Evolutionary conservation across 2,888 invertebrate species (phyloP).

Genomic region (Tenthredo notha): DNA sequence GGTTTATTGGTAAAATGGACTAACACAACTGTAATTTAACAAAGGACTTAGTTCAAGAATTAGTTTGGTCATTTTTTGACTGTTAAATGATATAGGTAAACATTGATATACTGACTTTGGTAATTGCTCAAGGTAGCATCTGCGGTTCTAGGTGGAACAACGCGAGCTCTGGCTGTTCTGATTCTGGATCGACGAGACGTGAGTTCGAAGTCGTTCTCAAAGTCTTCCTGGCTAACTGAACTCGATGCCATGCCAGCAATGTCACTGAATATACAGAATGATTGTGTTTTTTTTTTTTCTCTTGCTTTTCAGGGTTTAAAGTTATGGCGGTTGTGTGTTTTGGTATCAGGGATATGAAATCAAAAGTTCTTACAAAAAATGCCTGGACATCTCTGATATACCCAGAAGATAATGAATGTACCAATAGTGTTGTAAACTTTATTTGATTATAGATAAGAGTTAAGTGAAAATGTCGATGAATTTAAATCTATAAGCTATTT

Average conservation of each 20-base stretch:
- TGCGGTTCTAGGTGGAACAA: conserved; percentile 68
- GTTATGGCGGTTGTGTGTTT: neutral
- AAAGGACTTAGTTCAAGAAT: neutral
- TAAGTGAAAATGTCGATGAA: conserved; percentile 19
- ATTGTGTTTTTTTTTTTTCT: neutral
- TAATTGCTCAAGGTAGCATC: conserved; percentile 67
- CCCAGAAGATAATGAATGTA: neutral
- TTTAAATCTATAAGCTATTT: conserved; percentile 21
- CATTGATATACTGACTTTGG: conserved; percentile 64
- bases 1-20: neutral
- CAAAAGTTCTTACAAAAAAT: conserved; percentile 72
- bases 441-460: neutral
- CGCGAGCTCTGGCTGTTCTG: conserved; percentile 79
- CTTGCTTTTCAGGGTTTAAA: neutral
- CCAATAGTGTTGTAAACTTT: neutral
- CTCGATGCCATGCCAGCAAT: conserved; percentile 81
- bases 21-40: neutral
- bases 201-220: conserved; percentile 81
- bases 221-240: conserved; percentile 82
- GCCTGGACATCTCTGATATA: conserved; percentile 69
- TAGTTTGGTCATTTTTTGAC: neutral
- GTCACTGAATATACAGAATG: conserved; percentile 63
- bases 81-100: neutral
- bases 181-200: conserved; percentile 80
- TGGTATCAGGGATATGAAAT: conserved; percentile 55